A percentile compares a stretch with the other conserved stretches of the same genome.
Conservation (phyloP, 2,797 vertebrate species). For the Telmatherina bonti region DNA sequence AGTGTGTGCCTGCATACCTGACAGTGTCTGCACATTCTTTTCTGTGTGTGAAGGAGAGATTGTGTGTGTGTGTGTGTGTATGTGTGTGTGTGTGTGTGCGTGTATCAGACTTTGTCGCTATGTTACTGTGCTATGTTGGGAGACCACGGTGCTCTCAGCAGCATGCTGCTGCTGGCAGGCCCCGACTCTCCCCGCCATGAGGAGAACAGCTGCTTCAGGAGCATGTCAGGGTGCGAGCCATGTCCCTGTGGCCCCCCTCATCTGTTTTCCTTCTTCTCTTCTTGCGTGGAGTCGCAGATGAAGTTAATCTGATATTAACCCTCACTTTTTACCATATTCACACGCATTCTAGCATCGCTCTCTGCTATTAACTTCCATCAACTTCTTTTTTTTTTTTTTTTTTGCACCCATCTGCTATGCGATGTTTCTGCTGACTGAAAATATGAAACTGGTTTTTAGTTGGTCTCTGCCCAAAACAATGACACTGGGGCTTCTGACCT, state of each 20-base stretch:
- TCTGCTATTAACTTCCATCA: constrained; percentile 1
- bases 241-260: constrained; percentile 66
- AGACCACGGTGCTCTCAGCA: constrained; percentile 65
- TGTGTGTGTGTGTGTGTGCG: constrained; percentile 14
- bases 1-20: constrained; percentile 38
- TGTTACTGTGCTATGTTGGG: constrained; percentile 59
- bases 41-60: constrained; percentile 5
- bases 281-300: constrained; percentile 43
- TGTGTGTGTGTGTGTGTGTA: constrained; percentile 12
- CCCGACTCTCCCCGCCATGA: constrained; percentile 68
- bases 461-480: constrained; percentile 43
- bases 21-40: constrained; percentile 29
- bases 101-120: constrained; percentile 35
- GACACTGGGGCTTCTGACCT: constrained; percentile 57
- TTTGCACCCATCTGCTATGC: constrained; percentile 2
- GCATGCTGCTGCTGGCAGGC: constrained; percentile 73
- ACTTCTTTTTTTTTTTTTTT: not conserved
- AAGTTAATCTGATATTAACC: constrained; percentile 55
- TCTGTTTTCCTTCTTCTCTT: constrained; percentile 57
- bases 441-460: constrained; percentile 33
- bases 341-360: constrained; percentile 28
- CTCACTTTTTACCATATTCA: constrained; percentile 32
- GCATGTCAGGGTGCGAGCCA: constrained; percentile 69
- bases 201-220: constrained; percentile 80
- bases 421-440: constrained; percentile 20